These are phyloP conservation scores for Lepidurus arcticus DNA, from an alignment of 1,140 invertebrate species.

Conservation along the genomic window DNA sequence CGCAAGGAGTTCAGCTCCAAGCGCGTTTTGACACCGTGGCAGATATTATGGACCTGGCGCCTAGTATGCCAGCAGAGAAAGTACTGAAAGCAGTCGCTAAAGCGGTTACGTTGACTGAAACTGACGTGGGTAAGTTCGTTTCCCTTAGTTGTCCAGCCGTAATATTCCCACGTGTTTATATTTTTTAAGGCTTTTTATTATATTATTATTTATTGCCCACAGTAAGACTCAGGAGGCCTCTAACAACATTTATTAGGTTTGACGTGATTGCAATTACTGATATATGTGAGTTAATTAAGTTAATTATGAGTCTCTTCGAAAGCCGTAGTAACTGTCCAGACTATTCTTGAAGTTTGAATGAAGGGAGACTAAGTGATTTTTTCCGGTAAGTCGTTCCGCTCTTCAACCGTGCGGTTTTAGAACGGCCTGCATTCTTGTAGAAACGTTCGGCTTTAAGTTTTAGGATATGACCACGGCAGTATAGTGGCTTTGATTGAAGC, in stretches of 20 bases:
- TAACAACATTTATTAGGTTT: no score
- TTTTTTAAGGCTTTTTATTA: no score
- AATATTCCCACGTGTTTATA: background rate
- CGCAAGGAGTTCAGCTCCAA: slow-evolving; percentile 9
- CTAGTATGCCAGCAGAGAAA: slow-evolving; percentile 74
- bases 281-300: background rate
- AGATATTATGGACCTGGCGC: slow-evolving; percentile 68
- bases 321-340: slow-evolving; percentile 40
- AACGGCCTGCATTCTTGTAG: background rate
- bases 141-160: background rate
- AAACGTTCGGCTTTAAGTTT: background rate
- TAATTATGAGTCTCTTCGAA: slow-evolving; percentile 38
- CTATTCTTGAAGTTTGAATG: background rate
- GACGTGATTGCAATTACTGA: background rate
- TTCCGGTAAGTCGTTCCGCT: background rate
- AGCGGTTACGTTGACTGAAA: slow-evolving; percentile 75
- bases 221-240: no score
- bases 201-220: no score
- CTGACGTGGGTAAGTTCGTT: slow-evolving; percentile 64
- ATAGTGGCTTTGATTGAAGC: background rate
- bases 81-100: slow-evolving; percentile 52
- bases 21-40: slow-evolving; percentile 87
- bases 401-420: background rate
- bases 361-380: background rate
- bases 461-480: background rate